Percentiles rank a stretch among this genome's conserved stretches.
These are phyloP conservation scores for Ennomos quercinarius DNA, from an alignment of 2,888 invertebrate genomes.

Conservation along the genomic window DNA sequence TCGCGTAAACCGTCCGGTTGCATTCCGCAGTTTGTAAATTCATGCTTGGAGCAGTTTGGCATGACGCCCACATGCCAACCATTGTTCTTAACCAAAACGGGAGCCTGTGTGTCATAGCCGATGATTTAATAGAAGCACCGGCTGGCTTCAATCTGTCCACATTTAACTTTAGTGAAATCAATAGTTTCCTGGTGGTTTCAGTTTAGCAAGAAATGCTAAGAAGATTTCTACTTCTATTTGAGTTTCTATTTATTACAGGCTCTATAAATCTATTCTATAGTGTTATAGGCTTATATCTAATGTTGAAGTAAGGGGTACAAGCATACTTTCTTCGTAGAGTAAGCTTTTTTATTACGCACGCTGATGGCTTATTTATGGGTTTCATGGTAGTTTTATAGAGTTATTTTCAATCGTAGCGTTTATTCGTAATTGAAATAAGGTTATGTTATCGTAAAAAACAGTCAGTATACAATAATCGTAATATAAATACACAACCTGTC, in stretches of 20 bases:
- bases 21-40: slow-evolving; percentile 61
- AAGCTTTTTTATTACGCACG: slow-evolving; percentile 5
- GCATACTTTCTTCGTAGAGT: no score
- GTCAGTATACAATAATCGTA: no score
- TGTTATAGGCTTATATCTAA: no score
- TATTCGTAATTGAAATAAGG: no score
- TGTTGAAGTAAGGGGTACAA: no score
- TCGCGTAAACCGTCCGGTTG: slow-evolving; percentile 45
- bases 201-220: no score
- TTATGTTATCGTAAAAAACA: no score
- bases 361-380: slow-evolving; percentile 9
- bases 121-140: slow-evolving; percentile 46
- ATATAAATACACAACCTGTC: no score
- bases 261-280: slow-evolving; percentile 1
- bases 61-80: slow-evolving; percentile 54
- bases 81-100: slow-evolving; percentile 55
- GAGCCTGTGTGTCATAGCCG: slow-evolving; percentile 45
- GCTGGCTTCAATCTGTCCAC: slow-evolving; percentile 12
- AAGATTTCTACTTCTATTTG: no score
- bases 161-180: neutral
- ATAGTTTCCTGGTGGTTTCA: neutral
- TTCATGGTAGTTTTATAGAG: slow-evolving; percentile 2
- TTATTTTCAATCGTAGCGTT: no score
- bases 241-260: neutral
- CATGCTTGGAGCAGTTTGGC: slow-evolving; percentile 68